Evolutionary conservation across 1,140 invertebrate species (phyloP).

Genomic region (Glomeris maerens): DNA sequence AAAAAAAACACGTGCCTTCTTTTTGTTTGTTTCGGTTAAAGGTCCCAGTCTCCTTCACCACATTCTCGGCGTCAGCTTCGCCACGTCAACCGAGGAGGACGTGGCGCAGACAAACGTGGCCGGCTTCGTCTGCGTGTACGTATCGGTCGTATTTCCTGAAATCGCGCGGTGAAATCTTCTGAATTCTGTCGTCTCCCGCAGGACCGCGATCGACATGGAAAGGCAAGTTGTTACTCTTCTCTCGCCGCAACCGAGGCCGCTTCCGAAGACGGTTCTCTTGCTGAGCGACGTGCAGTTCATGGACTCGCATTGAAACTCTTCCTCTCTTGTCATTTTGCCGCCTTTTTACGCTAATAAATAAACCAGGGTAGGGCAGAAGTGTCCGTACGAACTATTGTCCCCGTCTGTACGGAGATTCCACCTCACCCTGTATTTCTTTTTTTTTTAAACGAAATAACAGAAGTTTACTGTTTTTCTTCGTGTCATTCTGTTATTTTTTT

Average conservation of each 20-base stretch:
- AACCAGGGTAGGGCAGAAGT: no score
- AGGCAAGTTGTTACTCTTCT: constrained; percentile 72
- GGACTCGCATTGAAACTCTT: constrained; percentile 42
- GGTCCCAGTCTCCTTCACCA: constrained; percentile 66
- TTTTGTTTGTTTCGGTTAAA: constrained; percentile 8
- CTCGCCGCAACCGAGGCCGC: constrained; percentile 77
- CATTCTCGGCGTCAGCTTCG: constrained; percentile 60
- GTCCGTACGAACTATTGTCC: no score
- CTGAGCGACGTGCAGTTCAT: constrained; percentile 75
- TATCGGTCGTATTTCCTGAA: constrained; percentile 23
- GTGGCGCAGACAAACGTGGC: constrained; percentile 76
- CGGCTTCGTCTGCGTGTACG: constrained; percentile 88
- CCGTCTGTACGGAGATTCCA: no score
- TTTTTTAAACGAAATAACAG: no score
- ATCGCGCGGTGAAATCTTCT: not conserved
- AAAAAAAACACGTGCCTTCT: constrained; percentile 3
- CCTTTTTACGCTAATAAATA: no score
- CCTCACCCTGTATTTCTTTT: no score
- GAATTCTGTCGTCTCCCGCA: constrained; percentile 25
- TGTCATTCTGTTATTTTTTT: no score
- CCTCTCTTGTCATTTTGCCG: no score
- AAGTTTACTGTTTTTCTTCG: no score
- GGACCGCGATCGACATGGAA: constrained; percentile 77
- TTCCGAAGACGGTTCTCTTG: constrained; percentile 66
- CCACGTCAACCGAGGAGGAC: constrained; percentile 51